Conservation (phyloP, 1,140 invertebrate species). For the Panagrolaimus sp. region DNA sequence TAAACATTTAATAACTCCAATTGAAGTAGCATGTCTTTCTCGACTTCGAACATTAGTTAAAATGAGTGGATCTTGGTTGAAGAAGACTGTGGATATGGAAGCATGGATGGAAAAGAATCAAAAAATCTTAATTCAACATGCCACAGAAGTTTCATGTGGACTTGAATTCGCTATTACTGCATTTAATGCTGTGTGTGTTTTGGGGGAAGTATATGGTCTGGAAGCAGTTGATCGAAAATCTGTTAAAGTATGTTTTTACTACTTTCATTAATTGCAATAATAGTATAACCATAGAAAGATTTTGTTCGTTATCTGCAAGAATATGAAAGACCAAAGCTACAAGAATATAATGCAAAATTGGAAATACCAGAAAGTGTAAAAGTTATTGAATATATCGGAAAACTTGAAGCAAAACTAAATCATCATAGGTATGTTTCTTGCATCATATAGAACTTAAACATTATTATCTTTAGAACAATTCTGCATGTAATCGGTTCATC, state of each 20-base stretch:
- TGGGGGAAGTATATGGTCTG: neutral
- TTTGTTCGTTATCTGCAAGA: neutral
- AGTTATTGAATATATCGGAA: neutral
- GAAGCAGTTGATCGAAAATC: constrained; percentile 4
- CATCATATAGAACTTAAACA: neutral
- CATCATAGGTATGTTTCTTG: neutral
- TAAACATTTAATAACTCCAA: neutral
- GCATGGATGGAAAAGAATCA: constrained; percentile 4
- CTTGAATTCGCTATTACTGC: neutral
- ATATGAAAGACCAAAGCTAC: neutral
- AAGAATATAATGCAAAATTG: neutral
- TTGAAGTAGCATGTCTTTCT: constrained; percentile 2
- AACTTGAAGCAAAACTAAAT: neutral
- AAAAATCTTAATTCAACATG: neutral
- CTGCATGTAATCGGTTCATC: neutral
- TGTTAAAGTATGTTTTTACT: neutral
- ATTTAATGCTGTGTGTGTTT: neutral
- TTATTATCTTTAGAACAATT: neutral
- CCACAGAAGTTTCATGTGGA: neutral
- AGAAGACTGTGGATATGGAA: neutral
- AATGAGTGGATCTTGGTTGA: constrained; percentile 10
- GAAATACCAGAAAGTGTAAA: neutral
- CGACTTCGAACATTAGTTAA: constrained; percentile 7
- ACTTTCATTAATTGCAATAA: too few relatives aligned
- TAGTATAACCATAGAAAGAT: neutral